Base-by-base conservation (phyloP, 2,113 vertebrate species). In the Corythoichthys haematopterus region DNA sequence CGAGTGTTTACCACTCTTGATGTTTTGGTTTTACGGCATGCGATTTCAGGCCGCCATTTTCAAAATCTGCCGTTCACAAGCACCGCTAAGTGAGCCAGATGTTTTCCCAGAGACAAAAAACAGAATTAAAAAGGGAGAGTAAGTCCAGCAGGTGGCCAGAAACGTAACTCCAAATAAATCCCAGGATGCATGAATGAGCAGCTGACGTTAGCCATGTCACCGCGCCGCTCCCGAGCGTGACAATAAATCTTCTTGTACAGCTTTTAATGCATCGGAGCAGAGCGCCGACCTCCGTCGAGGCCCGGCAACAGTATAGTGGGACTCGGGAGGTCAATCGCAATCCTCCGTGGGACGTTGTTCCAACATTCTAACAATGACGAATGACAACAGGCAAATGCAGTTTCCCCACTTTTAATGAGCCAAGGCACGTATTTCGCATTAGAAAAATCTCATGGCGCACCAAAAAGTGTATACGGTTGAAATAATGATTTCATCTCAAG, bases 101-200 rank as follows among this genome's bases (percentile, higher is more conserved):
- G 35, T 64, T 64, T 51, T n/a, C 28, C 47, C 16, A 36, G 35
- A 20, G 33, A 38, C 2, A 35, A 36, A 65, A 64, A 64, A 51
- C 47, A 13, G 63, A 65, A 51, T 20, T 1, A 36, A 38, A 62
- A 38, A 62, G 12, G 63, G 62, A 47, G 20, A 64, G 45, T 38
- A 35, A 65, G 11, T 40, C 50, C 11, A 20, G 60, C 60, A 62
- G 60, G 60, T 65, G 50, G 50, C 13, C 16, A 28, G 50, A 65
- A 43, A 66, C 10, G 10, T 16, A 38, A 51, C 35, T 65, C 16
- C 2, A 51, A 65, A 52, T 51, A 51, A 65, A 65, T 65, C 47
- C 46, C 46, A 4, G 63, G 63, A 64, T n/a, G 63, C 47, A n/a
- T n/a, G 47, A 64, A 64, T 51, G 35, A 64, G 63, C 35, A 37